Evolutionary conservation across 2,797 vertebrate species (phyloP), one percentile per base, ranked within the genome.

Genomic region (Aplochiton taeniatus): DNA sequence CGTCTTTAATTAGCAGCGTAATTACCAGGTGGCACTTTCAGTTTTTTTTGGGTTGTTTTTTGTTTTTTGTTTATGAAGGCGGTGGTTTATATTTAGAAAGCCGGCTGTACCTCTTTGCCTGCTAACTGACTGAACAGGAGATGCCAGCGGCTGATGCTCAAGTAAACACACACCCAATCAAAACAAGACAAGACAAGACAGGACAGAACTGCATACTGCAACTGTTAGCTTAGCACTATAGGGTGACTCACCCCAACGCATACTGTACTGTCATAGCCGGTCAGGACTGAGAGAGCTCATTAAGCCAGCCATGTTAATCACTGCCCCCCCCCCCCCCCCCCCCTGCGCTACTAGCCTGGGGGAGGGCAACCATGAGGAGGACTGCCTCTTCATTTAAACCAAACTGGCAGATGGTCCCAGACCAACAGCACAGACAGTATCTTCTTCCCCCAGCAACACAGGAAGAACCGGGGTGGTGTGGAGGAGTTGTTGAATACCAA

Each of bases 231-330:
- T 14, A 11, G 47, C 11, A 1, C 8, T 48, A 48, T 48, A 48
- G 8, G 14, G 47, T 48, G 11, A 48, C 47, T 12, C 20, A 13
- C 20, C 11, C 53, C 66, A 69, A 65, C 61, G 70, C 70, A 80
- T 54, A 73, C 81, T 74, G 79, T 78, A 70, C 56, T 11, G 66
- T 63, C 13, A 52, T 9, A 74, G 72, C 73, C 65, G 65, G 74
- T 76, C 78, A 67, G 73, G 76, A 77, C 77, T 77, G 75, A 70
- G 77, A 68, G 79, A 87, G 73, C 87, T 90, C 87, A 89, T 91
- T 91, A 91, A 87, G 83, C 80, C 80, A 80, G 82, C 79, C 87
- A 86, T 88, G 86, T 88, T 91, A 89, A 90, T 91, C 86, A 84
- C 82, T 80, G 14, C 14, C 19, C 19, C 1, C 78, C 75, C 46